These are phyloP conservation scores for Catostylus mosaicus DNA, from an alignment of 30 jellyfish, hydroid and myxozoan species.

Conservation along the genomic window DNA sequence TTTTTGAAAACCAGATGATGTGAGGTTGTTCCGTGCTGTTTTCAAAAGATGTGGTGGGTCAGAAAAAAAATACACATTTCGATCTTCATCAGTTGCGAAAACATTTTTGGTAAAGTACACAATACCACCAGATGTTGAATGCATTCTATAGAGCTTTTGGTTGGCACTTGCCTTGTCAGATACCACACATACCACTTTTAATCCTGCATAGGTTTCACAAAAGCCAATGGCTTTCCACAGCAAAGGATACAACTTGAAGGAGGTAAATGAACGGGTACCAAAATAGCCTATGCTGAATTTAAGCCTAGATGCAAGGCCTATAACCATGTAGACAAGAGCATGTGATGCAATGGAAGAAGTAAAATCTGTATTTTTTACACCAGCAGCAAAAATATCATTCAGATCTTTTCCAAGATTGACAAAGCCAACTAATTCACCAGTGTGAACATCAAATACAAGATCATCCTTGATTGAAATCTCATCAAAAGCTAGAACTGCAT, in stretches of 20 bases:
- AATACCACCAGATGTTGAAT: slow-evolving; percentile 26
- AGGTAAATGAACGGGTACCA: slow-evolving; percentile 55
- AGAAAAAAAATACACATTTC: slow-evolving; percentile 31
- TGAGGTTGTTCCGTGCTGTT: slow-evolving; percentile 38
- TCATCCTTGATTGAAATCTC: slow-evolving; percentile 12
- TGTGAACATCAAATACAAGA: slow-evolving; percentile 9
- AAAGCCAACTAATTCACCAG: too few relatives aligned
- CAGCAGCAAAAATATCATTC: slow-evolving; percentile 12
- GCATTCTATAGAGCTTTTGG: slow-evolving; percentile 45
- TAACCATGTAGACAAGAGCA: slow-evolving; percentile 54
- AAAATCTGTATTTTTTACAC: slow-evolving; percentile 36
- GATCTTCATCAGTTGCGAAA: slow-evolving; percentile 30
- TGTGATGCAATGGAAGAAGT: slow-evolving; percentile 56
- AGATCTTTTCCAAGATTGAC: slow-evolving; percentile 26
- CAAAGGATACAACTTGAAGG: slow-evolving; percentile 49
- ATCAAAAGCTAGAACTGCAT: slow-evolving; percentile 1
- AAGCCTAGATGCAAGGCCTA: slow-evolving; percentile 59
- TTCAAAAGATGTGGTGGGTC: slow-evolving; percentile 51
- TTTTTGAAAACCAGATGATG: slow-evolving; percentile 41
- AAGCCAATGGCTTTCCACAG: too few relatives aligned
- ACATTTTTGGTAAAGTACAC: slow-evolving; percentile 22
- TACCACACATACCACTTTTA: slow-evolving; percentile 40
- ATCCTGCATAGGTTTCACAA: slow-evolving; percentile 52
- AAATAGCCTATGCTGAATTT: slow-evolving; percentile 61
- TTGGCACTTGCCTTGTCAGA: slow-evolving; percentile 62